A percentile compares a stretch with the other conserved stretches of the same genome.
These are phyloP conservation scores for Eupsittula cactorum DNA, from an alignment of 2,113 vertebrate genomes.

Conservation along the genomic window DNA sequence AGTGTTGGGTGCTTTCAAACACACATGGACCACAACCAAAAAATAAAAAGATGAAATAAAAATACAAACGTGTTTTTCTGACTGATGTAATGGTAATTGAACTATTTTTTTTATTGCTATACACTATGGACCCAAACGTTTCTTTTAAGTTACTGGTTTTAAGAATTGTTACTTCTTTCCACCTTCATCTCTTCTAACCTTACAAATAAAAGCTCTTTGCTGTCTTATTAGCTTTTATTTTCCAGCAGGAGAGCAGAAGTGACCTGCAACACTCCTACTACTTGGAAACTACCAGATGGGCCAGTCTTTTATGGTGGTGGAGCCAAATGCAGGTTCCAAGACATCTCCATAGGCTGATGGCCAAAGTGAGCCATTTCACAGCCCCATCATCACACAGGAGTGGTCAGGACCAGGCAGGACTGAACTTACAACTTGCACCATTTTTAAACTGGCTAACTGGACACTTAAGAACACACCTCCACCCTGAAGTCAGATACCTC, in stretches of 20 bases:
- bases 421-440: neutral
- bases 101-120: neutral
- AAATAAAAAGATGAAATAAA: neutral
- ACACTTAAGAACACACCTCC: neutral
- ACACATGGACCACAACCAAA: neutral
- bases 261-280: neutral
- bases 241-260: neutral
- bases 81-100: neutral
- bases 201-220: neutral
- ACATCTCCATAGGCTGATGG: neutral
- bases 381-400: neutral
- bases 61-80: neutral
- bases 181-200: neutral
- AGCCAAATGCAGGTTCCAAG: neutral
- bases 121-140: neutral
- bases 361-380: neutral
- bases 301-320: neutral
- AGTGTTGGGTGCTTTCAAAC: neutral
- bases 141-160: neutral
- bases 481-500: neutral
- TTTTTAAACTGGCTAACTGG: neutral
- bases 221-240: neutral
- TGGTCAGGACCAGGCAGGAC: fast-evolving
- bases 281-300: neutral
- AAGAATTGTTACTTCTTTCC: neutral